Evolutionary conservation across 2,797 vertebrate genomes (phyloP), one percentile per base, ranked within the genome.

Genomic region (Coregonus ussuriensis): DNA sequence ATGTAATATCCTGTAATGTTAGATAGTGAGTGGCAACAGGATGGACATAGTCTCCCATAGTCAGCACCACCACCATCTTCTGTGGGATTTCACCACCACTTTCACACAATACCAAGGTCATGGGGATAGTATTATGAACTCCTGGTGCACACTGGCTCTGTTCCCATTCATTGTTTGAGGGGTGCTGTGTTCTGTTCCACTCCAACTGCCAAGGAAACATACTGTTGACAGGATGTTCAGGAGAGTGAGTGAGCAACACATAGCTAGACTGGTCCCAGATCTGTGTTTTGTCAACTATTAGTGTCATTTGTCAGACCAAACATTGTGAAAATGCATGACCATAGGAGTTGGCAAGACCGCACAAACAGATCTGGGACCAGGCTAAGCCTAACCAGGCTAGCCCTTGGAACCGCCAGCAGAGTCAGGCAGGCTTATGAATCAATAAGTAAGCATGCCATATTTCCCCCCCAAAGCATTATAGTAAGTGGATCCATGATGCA

Each of bases 91-190:
- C 77, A 76, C 33, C 31, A 65, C 14, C 53, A 1, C 72, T 70
- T 74, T 87, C 85, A 18, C 85, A 62, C 72, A 77, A 70, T 65
- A 52, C 66, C 18, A 63, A 81, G 87, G 85, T 84, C 41, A 47
- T 13, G 2, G 41, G 41, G 41, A 47, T 47, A 47, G 41, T 13
- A 47, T 9, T 47, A 47, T 47, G 41, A 51, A 53, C 65, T 73
- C 47, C 66, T 54, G 29, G 83, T 83, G 77, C 77, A 74, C 6
- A 4, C 74, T 76, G 87, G 82, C 75, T 18, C 6, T 1, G 0
- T 71, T 88, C 81, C 77, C 72, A 47, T 47, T 86, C 80, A 88
- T 88, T 91, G 87, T 71, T 47, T 68, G 87, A 47, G 41, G 2
- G 41, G 41, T 47, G 41, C 70, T 4, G 41, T 11, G 72, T 79